Conservation (phyloP, 2,113 vertebrate species). For the Larimichthys crocea region DNA sequence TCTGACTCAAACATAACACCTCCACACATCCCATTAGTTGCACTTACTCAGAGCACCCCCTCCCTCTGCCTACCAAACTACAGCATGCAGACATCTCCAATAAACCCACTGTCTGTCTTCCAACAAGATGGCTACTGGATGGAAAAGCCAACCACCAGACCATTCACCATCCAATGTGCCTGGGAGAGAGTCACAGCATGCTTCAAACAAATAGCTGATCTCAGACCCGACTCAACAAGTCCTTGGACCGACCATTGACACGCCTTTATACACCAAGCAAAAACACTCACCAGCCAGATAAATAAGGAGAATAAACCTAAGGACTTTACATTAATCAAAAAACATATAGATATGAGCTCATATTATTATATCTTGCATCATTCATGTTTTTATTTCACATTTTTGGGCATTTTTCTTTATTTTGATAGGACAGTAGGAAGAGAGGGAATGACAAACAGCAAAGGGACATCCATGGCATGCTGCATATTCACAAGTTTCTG, state of each 20-base stretch:
- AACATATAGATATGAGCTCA: neutral
- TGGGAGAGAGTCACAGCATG: conserved; percentile 20
- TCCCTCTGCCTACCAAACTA: neutral
- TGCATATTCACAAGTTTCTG: neutral
- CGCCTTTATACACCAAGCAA: neutral
- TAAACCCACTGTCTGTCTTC: conserved; percentile 25
- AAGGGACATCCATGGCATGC: neutral
- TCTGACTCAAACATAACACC: conserved; percentile 29
- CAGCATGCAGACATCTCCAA: conserved; percentile 8
- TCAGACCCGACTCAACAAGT: conserved; percentile 51
- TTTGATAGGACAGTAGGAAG: too few species aligned
- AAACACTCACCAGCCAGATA: neutral
- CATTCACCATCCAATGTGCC: conserved; percentile 40
- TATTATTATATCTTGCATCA: too few species aligned
- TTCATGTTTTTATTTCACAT: too few species aligned
- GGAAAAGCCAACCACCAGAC: conserved; percentile 50
- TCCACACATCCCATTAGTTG: conserved; percentile 10
- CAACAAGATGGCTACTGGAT: conserved; percentile 14
- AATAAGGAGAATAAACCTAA: neutral
- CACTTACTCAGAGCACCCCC: conserved; percentile 1
- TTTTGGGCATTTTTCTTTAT: too few species aligned
- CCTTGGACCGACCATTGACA: neutral
- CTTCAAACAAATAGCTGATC: conserved; percentile 36
- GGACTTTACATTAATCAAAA: neutral
- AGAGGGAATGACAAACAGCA: too few species aligned